These are phyloP conservation scores for Chloroceryle inda DNA, from an alignment of 2,797 vertebrate species.

Conservation along the genomic window DNA sequence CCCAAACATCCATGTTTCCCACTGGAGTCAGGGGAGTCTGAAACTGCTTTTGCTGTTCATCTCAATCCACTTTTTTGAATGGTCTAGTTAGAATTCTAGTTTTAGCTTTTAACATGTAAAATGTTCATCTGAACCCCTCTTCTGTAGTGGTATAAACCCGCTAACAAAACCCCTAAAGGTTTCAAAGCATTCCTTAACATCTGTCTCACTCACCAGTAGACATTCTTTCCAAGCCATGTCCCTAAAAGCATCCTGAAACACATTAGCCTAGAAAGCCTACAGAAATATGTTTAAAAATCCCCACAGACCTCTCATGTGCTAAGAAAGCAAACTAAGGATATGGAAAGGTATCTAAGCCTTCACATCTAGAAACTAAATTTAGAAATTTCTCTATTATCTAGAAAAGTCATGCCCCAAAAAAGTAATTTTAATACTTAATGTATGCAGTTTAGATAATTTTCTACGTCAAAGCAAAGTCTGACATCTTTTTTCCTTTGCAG, in stretches of 20 bases:
- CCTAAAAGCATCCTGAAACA: not conserved
- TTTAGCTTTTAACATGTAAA: not conserved
- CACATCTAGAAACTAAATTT: not conserved
- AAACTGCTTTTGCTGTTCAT: not conserved
- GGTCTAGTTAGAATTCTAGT: not conserved
- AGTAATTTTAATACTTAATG: constrained; percentile 26
- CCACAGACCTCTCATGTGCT: not conserved
- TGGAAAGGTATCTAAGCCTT: not conserved
- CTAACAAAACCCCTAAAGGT: not conserved
- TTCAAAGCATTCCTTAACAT: not conserved
- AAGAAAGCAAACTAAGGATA: not conserved
- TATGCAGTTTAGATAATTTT: constrained; percentile 30
- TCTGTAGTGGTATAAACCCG: not conserved
- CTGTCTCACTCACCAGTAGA: not conserved
- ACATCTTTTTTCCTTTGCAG: constrained; percentile 47
- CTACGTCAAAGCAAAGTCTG: constrained; percentile 44
- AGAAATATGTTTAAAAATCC: not conserved
- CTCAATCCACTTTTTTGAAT: not conserved
- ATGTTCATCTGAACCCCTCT: not conserved
- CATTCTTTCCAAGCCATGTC: not conserved
- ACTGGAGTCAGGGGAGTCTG: not conserved
- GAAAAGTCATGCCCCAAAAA: not conserved
- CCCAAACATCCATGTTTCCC: not conserved
- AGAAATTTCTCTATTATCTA: constrained; percentile 5
- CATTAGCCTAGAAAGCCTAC: not conserved